Percentiles rank a stretch among this genome's conserved stretches.
These are phyloP conservation scores for Onychostruthus taczanowskii DNA, from an alignment of 2,113 vertebrate species.

Conservation along the genomic window DNA sequence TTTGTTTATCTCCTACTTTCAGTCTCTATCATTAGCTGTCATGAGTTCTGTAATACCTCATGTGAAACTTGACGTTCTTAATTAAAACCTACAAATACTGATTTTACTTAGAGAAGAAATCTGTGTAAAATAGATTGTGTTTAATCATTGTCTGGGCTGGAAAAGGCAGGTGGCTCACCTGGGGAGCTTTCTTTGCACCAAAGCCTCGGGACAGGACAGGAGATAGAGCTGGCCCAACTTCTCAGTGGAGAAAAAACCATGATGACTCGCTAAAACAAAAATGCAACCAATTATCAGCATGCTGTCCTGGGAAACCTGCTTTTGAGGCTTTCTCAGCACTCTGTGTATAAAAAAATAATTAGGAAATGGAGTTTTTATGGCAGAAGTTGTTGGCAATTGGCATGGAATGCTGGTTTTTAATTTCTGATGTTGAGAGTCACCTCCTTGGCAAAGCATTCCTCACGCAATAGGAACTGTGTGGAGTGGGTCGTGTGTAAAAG, in stretches of 20 bases:
- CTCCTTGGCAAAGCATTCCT: not conserved
- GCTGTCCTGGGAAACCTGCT: not conserved
- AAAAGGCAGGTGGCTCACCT: not conserved
- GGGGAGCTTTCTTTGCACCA: not conserved
- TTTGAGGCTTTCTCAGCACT: not conserved
- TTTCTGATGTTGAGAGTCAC: not conserved
- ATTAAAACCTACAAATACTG: not conserved
- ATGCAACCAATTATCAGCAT: not conserved
- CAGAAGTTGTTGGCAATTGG: not conserved
- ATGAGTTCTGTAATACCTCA: accelerated
- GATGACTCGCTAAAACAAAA: not conserved
- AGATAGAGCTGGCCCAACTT: not conserved
- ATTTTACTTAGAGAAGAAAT: not conserved
- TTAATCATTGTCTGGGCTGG: not conserved
- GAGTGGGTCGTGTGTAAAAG: not conserved
- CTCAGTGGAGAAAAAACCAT: not conserved
- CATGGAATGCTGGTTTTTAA: not conserved
- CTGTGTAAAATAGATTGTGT: not conserved
- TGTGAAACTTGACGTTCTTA: not conserved
- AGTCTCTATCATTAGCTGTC: not conserved
- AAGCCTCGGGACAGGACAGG: not conserved
- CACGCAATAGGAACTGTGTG: not conserved
- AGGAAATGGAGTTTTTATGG: accelerated
- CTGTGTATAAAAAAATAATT: not conserved
- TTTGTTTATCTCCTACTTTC: not conserved